Base-by-base conservation (phyloP, 1,140 invertebrate species). In the Brachystomella parvula region DNA sequence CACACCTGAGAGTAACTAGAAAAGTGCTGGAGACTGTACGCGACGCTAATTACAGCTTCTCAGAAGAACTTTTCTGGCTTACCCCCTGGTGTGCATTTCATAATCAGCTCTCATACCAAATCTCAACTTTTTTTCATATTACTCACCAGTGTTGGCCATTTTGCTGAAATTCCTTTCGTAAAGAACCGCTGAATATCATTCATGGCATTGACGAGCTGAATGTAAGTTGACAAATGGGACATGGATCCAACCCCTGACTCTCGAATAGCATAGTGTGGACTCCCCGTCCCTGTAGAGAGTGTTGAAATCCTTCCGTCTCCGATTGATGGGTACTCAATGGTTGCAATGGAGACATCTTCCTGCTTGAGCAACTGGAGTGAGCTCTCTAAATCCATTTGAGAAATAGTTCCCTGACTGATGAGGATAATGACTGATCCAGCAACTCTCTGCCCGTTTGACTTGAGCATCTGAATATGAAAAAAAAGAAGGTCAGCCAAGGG, bases 221-320 rank as follows among this genome's bases (percentile, higher is more conserved):
- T 70, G 63, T 73, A 73, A 3, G 71, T 73, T 9, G 71, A 73
- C 70, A 68, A 67, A 39, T 73, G 71, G 28, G 66, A 69, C 63
- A 70, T 66, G 1, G 68, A 35, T 49, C 71, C 71, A 26, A 70
- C 67, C 19, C 68, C 71, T 2, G 66, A 35, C 53, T 73, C 71
- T 2, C 69, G 66, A 65, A 73, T 70, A 15, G 58, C 32, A 61
- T 64, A 73, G 49, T 68, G 65, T 19, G 71, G 71, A 63, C 66
- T 63, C 17, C 65, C 58, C 17, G 71, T 73, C 12, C 64, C 71
- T 58, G 64, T 61, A 19, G 71, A 68, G 2, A 73, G 57, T 6
- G 35, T 35, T 33, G 71, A 68, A 53, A 71, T 69, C 53, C 67
- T 71, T 17, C 69, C 68, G 61, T 71, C 67, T 6, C 66, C 71